Conservation (phyloP, 2,888 invertebrate species). For the Acronicta psi region DNA sequence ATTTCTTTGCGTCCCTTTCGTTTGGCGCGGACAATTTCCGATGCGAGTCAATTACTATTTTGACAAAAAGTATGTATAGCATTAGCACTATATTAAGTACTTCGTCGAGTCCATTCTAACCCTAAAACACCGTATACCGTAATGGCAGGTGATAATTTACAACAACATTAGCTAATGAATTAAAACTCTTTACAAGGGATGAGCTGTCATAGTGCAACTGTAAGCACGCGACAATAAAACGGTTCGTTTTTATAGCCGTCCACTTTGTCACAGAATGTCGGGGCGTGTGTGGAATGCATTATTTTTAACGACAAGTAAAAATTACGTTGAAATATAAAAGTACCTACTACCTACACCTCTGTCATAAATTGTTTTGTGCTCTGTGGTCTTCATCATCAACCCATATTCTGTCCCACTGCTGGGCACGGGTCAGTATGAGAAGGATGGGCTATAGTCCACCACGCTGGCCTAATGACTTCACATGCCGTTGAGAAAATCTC, state of each 20-base stretch:
- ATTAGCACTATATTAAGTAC: neutral
- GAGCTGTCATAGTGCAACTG: slow-evolving; percentile 18
- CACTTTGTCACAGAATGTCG: slow-evolving; percentile 24
- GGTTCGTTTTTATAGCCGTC: slow-evolving; percentile 40
- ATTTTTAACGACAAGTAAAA: slow-evolving; percentile 37
- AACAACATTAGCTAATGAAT: slow-evolving; percentile 39
- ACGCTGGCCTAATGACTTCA: no score
- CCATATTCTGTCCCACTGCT: no score
- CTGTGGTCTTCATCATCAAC: no score
- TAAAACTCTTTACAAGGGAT: slow-evolving; percentile 28
- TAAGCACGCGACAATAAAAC: slow-evolving; percentile 49
- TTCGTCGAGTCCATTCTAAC: neutral
- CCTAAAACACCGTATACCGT: neutral
- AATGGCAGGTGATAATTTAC: slow-evolving; percentile 42
- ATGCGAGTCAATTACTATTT: neutral
- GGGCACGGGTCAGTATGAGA: no score
- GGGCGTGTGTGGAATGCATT: slow-evolving; percentile 50
- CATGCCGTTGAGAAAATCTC: no score
- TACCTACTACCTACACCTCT: no score
- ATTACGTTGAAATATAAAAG: neutral
- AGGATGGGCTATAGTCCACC: no score
- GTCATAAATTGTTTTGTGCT: no score
- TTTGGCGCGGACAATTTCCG: neutral
- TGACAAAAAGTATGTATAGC: neutral
- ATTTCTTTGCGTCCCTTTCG: neutral